phyloP scores from a whole-genome alignment of 2,797 vertebrate species.

The Centroberyx gerrardi region DNA sequence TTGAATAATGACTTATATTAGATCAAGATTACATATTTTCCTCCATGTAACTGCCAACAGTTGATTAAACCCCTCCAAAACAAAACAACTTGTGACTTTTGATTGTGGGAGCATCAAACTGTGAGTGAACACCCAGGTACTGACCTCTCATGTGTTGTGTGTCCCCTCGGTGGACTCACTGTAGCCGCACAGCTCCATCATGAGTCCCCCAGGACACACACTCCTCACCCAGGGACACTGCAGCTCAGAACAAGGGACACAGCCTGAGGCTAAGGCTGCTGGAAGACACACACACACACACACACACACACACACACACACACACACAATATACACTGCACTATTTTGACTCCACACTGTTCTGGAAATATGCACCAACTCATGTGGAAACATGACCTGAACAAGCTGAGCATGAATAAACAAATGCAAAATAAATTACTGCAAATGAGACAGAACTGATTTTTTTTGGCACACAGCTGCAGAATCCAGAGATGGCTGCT shows the following conservation, averaged over 20 bases:
- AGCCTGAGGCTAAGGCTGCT: background rate
- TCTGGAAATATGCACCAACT: background rate
- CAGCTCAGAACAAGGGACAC: background rate
- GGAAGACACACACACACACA: no score
- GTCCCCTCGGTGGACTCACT: conserved; percentile 19
- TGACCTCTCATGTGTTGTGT: conserved; percentile 18
- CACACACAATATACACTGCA: background rate
- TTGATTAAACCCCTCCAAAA: background rate
- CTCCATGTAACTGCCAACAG: background rate
- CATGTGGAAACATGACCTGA: background rate
- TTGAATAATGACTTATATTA: background rate
- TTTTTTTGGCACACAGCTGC: conserved; percentile 10
- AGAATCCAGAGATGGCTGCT: background rate
- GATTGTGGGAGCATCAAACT: no score
- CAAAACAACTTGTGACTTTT: no score
- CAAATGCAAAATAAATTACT: background rate
- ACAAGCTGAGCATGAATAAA: background rate
- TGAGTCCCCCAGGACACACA: background rate
- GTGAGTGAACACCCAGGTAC: background rate
- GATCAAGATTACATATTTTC: background rate
- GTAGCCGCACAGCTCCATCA: conserved; percentile 25
- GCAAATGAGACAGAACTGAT: background rate
- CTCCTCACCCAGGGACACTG: background rate
- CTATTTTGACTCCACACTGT: no score
- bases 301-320: no score